Conservation (phyloP, 2,888 invertebrate species). For the Brenthis daphne region DNA sequence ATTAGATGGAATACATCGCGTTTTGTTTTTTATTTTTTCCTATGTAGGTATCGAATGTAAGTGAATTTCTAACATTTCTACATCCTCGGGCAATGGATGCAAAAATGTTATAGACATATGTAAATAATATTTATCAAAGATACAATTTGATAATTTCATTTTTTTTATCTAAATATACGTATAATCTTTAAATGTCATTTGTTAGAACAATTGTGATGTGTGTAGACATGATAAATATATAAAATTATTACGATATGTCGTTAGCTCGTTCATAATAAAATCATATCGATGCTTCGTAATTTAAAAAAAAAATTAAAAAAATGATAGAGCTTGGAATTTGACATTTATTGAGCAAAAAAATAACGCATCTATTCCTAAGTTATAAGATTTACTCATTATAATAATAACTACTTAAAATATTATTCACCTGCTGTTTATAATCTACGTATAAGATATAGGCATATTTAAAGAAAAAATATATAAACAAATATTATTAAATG, state of each 20-base stretch:
- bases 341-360: too few relatives aligned
- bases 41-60: not conserved
- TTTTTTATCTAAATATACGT: not conserved
- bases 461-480: too few relatives aligned
- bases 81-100: constrained; percentile 76
- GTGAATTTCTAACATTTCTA: constrained; percentile 54
- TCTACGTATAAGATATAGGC: too few relatives aligned
- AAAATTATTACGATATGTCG: not conserved
- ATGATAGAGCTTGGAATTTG: too few relatives aligned
- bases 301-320: too few relatives aligned
- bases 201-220: constrained; percentile 15
- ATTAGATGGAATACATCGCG: constrained; percentile 16
- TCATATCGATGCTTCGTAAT: too few relatives aligned
- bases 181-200: not conserved
- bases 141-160: not conserved
- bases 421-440: too few relatives aligned
- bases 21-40: not conserved
- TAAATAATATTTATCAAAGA: constrained; percentile 4
- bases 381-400: too few relatives aligned
- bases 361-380: too few relatives aligned
- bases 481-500: not conserved
- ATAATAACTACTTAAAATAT: too few relatives aligned
- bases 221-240: not conserved
- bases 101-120: constrained; percentile 53
- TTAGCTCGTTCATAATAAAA: too few relatives aligned